phyloP scores from a whole-genome alignment of 2,888 invertebrate genomes.

The Copidosoma aretas region DNA sequence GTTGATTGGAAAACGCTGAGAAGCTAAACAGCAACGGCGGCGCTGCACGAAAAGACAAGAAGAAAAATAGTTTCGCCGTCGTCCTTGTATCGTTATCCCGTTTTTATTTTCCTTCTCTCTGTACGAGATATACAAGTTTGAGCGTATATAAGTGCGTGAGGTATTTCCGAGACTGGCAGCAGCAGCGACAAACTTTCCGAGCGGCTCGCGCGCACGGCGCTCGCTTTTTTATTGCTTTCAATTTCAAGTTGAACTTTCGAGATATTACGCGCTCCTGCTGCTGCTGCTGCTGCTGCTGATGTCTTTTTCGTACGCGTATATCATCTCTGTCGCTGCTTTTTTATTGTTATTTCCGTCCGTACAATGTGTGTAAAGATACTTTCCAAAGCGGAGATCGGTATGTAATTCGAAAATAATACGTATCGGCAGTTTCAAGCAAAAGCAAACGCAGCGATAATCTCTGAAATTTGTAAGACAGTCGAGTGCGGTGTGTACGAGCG shows the following conservation, averaged over 20 bases:
- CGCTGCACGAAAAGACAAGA: neutral
- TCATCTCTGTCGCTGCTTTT: neutral
- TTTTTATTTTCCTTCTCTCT: neutral
- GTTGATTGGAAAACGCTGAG: neutral
- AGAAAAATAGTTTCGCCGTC: neutral
- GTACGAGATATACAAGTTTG: neutral
- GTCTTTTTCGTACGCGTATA: no score
- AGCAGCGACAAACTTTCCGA: neutral
- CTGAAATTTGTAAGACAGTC: no score
- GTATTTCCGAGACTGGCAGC: neutral
- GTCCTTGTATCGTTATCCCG: no score
- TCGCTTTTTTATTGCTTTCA: constrained; percentile 1
- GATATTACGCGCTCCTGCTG: neutral
- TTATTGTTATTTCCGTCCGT: no score
- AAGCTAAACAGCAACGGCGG: neutral
- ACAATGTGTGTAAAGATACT: no score
- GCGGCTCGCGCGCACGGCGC: neutral
- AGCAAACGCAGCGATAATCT: no score
- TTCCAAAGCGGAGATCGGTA: no score
- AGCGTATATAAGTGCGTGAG: neutral
- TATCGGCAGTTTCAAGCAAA: no score
- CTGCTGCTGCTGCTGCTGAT: no score
- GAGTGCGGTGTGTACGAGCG: no score
- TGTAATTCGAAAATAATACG: no score
- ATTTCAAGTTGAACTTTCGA: neutral